A percentile compares a stretch with the other conserved stretches of the same genome.
These are phyloP conservation scores for Listrodromus nycthemerus DNA, from an alignment of 2,888 invertebrate genomes.

Conservation along the genomic window DNA sequence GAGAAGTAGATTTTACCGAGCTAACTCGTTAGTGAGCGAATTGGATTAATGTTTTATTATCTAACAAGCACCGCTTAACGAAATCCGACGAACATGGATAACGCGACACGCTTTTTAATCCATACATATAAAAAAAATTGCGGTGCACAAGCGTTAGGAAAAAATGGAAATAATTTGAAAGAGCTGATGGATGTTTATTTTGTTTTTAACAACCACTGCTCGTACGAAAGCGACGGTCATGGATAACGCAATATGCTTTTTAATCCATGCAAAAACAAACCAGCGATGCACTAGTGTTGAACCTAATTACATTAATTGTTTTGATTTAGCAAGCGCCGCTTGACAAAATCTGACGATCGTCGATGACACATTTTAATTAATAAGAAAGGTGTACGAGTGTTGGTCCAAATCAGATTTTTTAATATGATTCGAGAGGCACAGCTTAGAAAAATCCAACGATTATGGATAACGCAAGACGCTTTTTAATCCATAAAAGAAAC, in stretches of 20 bases:
- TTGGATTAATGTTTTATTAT: background rate
- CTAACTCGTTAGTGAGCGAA: conserved; percentile 39
- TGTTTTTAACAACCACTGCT: conserved; percentile 14
- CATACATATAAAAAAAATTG: background rate
- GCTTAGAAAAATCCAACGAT: conserved; percentile 11
- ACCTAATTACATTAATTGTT: background rate
- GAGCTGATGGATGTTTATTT: background rate
- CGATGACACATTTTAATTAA: no score
- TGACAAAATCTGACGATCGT: background rate
- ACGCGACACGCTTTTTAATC: conserved; percentile 52
- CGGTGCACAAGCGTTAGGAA: background rate
- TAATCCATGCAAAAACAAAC: conserved; percentile 20
- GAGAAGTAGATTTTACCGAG: conserved; percentile 19
- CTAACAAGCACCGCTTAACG: conserved; percentile 24
- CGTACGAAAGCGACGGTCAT: background rate
- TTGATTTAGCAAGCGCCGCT: conserved; percentile 13
- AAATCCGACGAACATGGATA: background rate
- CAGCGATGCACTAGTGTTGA: conserved; percentile 12
- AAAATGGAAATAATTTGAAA: no score
- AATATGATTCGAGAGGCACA: conserved; percentile 4
- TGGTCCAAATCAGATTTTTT: background rate
- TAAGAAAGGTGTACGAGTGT: conserved; percentile 8
- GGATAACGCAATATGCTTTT: conserved; percentile 38
- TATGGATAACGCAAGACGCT: conserved; percentile 27
- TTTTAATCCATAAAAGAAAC: conserved; percentile 40